Evolutionary conservation across 1,140 invertebrate species (phyloP), one percentile per base, ranked within the genome.

Genomic region (Aphidius gifuensis): DNA sequence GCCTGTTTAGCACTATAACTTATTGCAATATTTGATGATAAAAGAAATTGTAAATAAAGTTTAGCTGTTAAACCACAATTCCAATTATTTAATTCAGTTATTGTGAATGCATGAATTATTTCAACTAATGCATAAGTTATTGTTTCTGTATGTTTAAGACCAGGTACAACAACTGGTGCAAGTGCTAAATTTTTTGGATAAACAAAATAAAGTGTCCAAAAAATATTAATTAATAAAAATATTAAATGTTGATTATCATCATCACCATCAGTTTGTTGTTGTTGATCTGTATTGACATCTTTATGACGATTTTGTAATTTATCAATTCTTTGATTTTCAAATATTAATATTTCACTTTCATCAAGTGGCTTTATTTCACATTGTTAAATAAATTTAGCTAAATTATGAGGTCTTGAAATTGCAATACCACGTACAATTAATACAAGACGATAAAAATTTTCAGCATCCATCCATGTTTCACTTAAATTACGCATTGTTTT

Each of bases 1-100:
- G 94, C 93, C 56, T 93, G 90, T 74, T 96, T 96, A 39, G 93
- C 91, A 63, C 92, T 92, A 73, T 96, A 96, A 69, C 93, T 94
- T 11, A 97, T 91, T 38, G 84, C 82, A 16, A 88, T 86, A 72
- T 96, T 88, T 53, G 89, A 85, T 64, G 89, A 90, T 3, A 97
- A 81, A 1, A 98, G 80, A 21, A 97, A 80, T 50, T 89, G 84
- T 4, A 90, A 74, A 71, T 90, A 91, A 0, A 88, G 72, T 65
- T 86, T 86, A 1, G 87, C 82, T 38, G 86, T 86, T 42, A 88
- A 70, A 6, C 83, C 78, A 11, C 89, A 83, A 64, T 85, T 87
- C 42, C 75, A 77, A 61, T 86, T 84, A 32, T 3, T 32, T 4
- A 86, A 72, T 75, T 91, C 88, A 65, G 85, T 87, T 7, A 85